Evolutionary conservation across 2,113 vertebrate species (phyloP).

Genomic region (Hippocampus comes): DNA sequence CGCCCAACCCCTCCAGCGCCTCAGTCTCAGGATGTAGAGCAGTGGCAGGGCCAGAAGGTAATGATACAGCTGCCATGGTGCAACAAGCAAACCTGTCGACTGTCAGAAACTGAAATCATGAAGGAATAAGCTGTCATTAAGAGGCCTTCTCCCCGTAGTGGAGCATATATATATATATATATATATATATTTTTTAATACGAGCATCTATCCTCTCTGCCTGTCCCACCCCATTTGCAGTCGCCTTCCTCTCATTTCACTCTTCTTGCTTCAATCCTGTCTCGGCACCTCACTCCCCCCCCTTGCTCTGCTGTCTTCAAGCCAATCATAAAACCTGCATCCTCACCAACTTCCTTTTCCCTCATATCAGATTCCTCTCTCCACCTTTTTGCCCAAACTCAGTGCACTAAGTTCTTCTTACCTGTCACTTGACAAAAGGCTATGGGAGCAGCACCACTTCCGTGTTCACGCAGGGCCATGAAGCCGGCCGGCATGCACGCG

Average conservation of each 20-base stretch:
- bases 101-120: conserved; percentile 94
- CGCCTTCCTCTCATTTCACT: conserved; percentile 55
- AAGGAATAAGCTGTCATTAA: conserved; percentile 96
- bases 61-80: conserved; percentile 93
- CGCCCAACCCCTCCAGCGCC: conserved; percentile 50
- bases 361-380: conserved; percentile 44
- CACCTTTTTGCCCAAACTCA: conserved; percentile 26
- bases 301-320: conserved; percentile 40
- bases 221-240: conserved; percentile 68
- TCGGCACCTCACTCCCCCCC: conserved; percentile 33
- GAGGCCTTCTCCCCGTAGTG: conserved; percentile 83
- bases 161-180: conserved; percentile 55
- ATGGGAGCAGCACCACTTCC: conserved; percentile 52
- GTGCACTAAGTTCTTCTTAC: conserved; percentile 54
- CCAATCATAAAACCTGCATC: conserved; percentile 50
- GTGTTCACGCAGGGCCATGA: conserved; percentile 19
- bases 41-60: conserved; percentile 95
- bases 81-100: conserved; percentile 91
- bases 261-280: conserved; percentile 52
- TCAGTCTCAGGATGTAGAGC: conserved; percentile 73
- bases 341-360: conserved; percentile 4
- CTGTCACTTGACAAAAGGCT: conserved; percentile 65
- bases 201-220: conserved; percentile 63
- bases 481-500: conserved; percentile 30
- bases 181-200: neutral